Conservation (phyloP, 2,797 vertebrate species). For the Aulostomus chinensis region DNA sequence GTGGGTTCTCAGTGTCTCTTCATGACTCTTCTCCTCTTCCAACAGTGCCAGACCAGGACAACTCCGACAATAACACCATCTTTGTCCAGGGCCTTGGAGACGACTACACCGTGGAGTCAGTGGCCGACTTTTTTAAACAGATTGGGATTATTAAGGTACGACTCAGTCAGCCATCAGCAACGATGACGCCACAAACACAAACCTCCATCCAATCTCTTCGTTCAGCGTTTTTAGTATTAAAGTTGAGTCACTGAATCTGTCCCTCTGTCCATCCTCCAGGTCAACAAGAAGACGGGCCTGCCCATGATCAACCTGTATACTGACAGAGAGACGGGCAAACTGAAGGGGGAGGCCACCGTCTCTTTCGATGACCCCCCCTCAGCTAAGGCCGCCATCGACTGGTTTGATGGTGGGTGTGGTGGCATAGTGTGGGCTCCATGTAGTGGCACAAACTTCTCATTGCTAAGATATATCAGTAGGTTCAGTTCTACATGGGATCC, state of each 20-base stretch:
- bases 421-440: too few relatives aligned
- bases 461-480: too few relatives aligned
- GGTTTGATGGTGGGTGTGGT: slow-evolving; percentile 88
- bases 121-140: slow-evolving; percentile 93
- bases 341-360: slow-evolving; percentile 91
- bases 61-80: slow-evolving; percentile 95
- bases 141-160: slow-evolving; percentile 96
- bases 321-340: slow-evolving; percentile 89
- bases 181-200: too few relatives aligned
- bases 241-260: too few relatives aligned
- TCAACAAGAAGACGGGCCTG: slow-evolving; percentile 91
- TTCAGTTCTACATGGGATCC: too few relatives aligned
- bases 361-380: slow-evolving; percentile 93
- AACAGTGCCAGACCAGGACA: slow-evolving; percentile 87
- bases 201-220: too few relatives aligned
- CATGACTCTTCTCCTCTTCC: background rate
- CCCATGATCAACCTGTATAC: slow-evolving; percentile 95
- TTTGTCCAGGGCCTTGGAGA: slow-evolving; percentile 93
- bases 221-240: too few relatives aligned
- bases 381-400: slow-evolving; percentile 91
- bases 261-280: slow-evolving; percentile 52
- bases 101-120: slow-evolving; percentile 88
- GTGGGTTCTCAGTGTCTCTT: background rate
- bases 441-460: too few relatives aligned
- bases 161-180: too few relatives aligned